phyloP scores from a whole-genome alignment of 1,140 invertebrate genomes.

The Babylonia areolata region DNA sequence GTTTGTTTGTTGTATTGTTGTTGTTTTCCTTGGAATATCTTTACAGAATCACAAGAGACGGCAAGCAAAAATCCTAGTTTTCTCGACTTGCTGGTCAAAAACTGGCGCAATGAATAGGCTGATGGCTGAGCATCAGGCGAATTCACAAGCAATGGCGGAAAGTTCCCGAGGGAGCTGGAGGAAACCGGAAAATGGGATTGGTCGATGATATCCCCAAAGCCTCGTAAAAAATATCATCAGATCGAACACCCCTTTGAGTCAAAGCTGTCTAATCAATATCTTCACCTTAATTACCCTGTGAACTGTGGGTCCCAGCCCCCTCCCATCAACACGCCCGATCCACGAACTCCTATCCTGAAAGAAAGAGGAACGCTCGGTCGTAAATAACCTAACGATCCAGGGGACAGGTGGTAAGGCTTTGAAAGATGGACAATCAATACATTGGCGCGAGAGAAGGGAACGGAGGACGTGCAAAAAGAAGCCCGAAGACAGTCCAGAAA shows the following conservation, averaged over 20 bases:
- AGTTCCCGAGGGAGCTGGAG: too few species aligned
- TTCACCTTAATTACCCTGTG: not conserved
- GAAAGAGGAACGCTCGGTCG: not conserved
- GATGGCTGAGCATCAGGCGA: too few species aligned
- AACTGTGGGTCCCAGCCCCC: not conserved
- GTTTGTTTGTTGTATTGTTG: too few species aligned
- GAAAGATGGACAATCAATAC: slow-evolving; percentile 1
- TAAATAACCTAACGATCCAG: not conserved
- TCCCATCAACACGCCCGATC: too few species aligned
- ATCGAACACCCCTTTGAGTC: not conserved
- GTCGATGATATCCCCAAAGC: not conserved
- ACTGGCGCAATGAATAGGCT: too few species aligned
- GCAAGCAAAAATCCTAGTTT: too few species aligned
- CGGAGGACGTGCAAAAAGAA: not conserved
- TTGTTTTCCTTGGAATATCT: too few species aligned
- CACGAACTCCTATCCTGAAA: not conserved
- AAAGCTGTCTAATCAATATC: not conserved
- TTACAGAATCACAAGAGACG: too few species aligned
- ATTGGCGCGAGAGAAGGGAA: not conserved
- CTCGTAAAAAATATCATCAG: not conserved
- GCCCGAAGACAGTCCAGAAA: not conserved
- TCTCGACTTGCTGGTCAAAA: too few species aligned
- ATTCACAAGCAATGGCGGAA: too few species aligned
- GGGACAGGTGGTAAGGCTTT: slow-evolving; percentile 6
- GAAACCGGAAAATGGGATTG: too few species aligned